Conservation (phyloP, 2,888 invertebrate species). For the Rhodophaea formosa region DNA sequence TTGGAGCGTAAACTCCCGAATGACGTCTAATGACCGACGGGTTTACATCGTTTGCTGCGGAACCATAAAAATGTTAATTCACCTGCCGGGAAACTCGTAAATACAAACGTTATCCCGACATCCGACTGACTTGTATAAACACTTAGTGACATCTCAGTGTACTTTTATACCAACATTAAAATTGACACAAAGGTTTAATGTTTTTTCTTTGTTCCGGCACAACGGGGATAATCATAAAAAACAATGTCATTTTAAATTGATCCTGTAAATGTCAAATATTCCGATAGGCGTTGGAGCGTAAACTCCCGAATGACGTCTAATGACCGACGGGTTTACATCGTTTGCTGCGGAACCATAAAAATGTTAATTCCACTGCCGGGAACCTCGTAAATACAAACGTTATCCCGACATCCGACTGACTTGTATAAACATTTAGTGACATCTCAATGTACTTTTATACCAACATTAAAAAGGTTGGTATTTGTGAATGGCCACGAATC, state of each 20-base stretch:
- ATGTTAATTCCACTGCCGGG: constrained; percentile 59
- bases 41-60: constrained; percentile 52
- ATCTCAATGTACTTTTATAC: not conserved
- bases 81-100: constrained; percentile 51
- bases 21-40: constrained; percentile 52
- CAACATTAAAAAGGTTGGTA: no score
- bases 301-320: constrained; percentile 49
- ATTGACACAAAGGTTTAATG: no score
- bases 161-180: not conserved
- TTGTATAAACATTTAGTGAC: constrained; percentile 7
- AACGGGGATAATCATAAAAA: no score
- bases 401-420: constrained; percentile 4
- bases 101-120: constrained; percentile 35
- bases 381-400: constrained; percentile 52
- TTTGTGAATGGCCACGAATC: no score
- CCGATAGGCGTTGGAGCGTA: constrained; percentile 41
- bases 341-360: constrained; percentile 61
- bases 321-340: constrained; percentile 50
- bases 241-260: constrained; percentile 22
- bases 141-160: not conserved
- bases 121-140: constrained; percentile 7
- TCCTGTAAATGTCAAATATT: constrained; percentile 41
- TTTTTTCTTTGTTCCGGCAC: no score
- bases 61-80: constrained; percentile 69
- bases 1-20: constrained; percentile 40